Percentiles rank a stretch among this genome's conserved stretches.
phyloP scores from a whole-genome alignment of 2,797 vertebrate genomes.

The Acanthurus tractus region DNA sequence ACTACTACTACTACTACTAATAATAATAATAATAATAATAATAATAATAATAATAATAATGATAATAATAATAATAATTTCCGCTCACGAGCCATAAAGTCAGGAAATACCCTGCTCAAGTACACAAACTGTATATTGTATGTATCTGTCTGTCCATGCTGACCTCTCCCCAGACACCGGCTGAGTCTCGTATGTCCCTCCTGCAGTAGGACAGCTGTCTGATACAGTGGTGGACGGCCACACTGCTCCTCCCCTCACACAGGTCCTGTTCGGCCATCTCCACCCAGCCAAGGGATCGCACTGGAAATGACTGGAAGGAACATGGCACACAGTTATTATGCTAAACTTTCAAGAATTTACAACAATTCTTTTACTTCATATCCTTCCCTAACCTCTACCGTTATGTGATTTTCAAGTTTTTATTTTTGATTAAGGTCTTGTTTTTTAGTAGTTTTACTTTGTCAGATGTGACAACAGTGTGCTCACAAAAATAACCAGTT shows the following conservation, averaged over 20 bases:
- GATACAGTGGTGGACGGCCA: constrained; percentile 96
- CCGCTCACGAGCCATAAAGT: neutral
- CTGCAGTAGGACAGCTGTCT: constrained; percentile 95
- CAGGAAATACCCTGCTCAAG: accelerated
- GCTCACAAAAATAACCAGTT: neutral
- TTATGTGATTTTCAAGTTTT: too few relatives aligned
- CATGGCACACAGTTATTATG: constrained; percentile 20
- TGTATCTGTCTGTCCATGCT: neutral
- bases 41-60: too few relatives aligned
- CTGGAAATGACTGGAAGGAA: constrained; percentile 90
- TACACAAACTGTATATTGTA: neutral
- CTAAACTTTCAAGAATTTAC: neutral
- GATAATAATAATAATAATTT: too few relatives aligned
- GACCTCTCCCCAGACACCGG: constrained; percentile 97
- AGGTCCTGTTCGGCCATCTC: constrained; percentile 97
- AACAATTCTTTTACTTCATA: neutral
- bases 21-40: too few relatives aligned
- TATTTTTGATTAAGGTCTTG: neutral
- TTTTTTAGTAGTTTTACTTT: neutral
- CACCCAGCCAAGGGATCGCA: constrained; percentile 96
- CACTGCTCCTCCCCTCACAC: constrained; percentile 92
- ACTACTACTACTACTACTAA: too few relatives aligned
- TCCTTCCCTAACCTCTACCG: neutral
- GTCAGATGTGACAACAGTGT: neutral
- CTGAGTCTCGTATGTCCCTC: constrained; percentile 93